phyloP scores from a whole-genome alignment of 1,140 invertebrate genomes.

The Lucilia cuprina region DNA sequence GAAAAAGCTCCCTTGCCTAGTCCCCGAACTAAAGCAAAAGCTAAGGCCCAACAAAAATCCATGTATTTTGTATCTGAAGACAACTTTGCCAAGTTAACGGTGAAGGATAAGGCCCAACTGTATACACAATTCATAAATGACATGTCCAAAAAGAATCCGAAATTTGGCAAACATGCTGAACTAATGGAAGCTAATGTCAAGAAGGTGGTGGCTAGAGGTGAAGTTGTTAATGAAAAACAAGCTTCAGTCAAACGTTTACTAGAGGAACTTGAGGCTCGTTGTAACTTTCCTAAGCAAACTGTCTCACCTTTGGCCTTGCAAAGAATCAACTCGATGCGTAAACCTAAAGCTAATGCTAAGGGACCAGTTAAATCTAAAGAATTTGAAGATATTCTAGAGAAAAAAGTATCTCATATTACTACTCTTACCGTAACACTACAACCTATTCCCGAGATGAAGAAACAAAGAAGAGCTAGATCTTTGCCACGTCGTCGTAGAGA shows the following conservation, averaged over 20 bases:
- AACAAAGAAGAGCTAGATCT: not conserved
- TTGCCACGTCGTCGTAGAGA: constrained; percentile 2
- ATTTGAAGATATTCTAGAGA: not conserved
- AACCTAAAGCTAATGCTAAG: not conserved
- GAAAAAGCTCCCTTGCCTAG: not conserved
- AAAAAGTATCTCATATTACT: constrained; percentile 46
- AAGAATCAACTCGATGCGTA: not conserved
- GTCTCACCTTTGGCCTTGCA: constrained; percentile 13
- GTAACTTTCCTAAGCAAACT: constrained; percentile 36
- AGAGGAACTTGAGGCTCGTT: constrained; percentile 53
- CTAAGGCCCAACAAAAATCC: constrained; percentile 21
- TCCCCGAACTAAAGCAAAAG: not conserved
- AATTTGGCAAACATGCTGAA: constrained; percentile 50
- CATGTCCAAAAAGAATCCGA: constrained; percentile 53
- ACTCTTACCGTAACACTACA: constrained; percentile 51
- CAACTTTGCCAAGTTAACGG: constrained; percentile 51
- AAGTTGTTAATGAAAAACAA: constrained; percentile 54
- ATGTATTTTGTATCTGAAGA: constrained; percentile 52
- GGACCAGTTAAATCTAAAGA: constrained; percentile 6
- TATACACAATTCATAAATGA: constrained; percentile 54
- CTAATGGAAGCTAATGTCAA: constrained; percentile 47
- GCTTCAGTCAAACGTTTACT: constrained; percentile 49
- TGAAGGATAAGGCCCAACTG: constrained; percentile 53
- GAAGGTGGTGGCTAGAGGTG: constrained; percentile 49
- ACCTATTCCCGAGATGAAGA: constrained; percentile 40